Evolutionary conservation across 2,888 invertebrate species (phyloP).

Genomic region (Rhamphomyia laevipes): DNA sequence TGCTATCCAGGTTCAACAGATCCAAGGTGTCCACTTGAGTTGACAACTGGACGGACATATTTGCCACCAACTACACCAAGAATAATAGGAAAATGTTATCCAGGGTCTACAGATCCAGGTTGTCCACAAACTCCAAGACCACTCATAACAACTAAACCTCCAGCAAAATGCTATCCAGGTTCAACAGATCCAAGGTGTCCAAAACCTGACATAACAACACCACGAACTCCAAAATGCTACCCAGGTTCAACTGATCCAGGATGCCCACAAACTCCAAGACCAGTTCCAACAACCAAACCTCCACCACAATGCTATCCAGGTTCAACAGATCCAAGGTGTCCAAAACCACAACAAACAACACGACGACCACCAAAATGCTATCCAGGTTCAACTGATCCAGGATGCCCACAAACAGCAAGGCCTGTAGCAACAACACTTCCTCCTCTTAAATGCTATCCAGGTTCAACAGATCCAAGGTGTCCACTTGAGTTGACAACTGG

Average conservation of each 20-base stretch:
- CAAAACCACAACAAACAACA: conserved; percentile 14
- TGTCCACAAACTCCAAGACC: conserved; percentile 23
- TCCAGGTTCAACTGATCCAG: conserved; percentile 15
- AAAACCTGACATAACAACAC: conserved; percentile 13
- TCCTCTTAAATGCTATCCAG: conserved; percentile 23
- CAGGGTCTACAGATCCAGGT: conserved; percentile 31
- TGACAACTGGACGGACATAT: background rate
- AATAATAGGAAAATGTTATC: conserved; percentile 35
- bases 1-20: conserved; percentile 26
- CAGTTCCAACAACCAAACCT: conserved; percentile 19
- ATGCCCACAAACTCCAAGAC: conserved; percentile 15
- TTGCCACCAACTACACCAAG: background rate
- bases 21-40: conserved; percentile 27
- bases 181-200: conserved; percentile 27
- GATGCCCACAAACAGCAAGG: conserved; percentile 13
- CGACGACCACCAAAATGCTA: conserved; percentile 21
- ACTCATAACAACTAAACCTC: conserved; percentile 14
- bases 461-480: conserved; percentile 30
- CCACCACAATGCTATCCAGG: conserved; percentile 28
- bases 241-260: conserved; percentile 30
- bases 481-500: conserved; percentile 22
- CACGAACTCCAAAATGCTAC: conserved; percentile 24
- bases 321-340: conserved; percentile 33
- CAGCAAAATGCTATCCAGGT: conserved; percentile 30
- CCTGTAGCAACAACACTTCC: background rate